These are phyloP conservation scores for Campaea margaritaria DNA, from an alignment of 2,888 invertebrate species.

Conservation along the genomic window DNA sequence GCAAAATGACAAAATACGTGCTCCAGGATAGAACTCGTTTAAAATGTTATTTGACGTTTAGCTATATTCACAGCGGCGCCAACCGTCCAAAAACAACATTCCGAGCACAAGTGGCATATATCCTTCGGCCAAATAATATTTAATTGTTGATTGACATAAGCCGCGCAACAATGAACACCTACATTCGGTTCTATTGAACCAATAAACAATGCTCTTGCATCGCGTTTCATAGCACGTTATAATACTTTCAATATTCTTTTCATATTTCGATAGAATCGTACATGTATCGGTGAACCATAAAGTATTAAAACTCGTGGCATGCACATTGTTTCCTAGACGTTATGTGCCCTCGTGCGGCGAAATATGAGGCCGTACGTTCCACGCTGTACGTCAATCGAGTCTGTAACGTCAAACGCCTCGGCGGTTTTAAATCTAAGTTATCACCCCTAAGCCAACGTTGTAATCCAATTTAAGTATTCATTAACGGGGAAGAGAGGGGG, in stretches of 20 bases:
- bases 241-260: conserved; percentile 55
- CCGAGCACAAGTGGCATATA: conserved; percentile 13
- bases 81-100: conserved; percentile 8
- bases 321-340: conserved; percentile 42
- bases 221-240: conserved; percentile 39
- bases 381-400: conserved; percentile 6
- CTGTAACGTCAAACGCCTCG: conserved; percentile 12
- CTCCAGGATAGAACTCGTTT: background rate
- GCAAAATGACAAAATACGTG: background rate
- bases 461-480: too few relatives aligned
- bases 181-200: conserved; percentile 43
- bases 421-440: conserved; percentile 15
- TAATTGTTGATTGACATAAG: conserved; percentile 37
- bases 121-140: conserved; percentile 21
- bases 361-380: conserved; percentile 45
- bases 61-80: background rate
- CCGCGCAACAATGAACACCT: conserved; percentile 37
- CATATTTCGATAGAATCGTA: conserved; percentile 55
- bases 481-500: too few relatives aligned
- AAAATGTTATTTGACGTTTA: background rate
- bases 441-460: conserved; percentile 6
- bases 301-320: conserved; percentile 59
- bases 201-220: conserved; percentile 49
- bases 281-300: conserved; percentile 55
- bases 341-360: conserved; percentile 39